Evolutionary conservation across 1,140 invertebrate species (phyloP).

Genomic region (Ceratina australensis): DNA sequence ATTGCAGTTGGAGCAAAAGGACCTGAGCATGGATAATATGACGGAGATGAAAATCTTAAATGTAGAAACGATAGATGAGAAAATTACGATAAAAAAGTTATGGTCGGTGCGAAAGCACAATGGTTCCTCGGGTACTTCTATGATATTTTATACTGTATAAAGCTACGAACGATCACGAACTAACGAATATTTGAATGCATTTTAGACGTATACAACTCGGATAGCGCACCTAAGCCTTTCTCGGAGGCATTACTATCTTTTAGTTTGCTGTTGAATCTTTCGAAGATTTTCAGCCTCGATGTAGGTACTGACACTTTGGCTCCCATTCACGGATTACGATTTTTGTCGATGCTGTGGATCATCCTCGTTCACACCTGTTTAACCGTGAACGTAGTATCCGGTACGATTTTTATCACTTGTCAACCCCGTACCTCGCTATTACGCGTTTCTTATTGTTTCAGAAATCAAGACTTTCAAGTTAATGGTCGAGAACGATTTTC

Average conservation of each 20-base stretch:
- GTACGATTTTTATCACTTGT: too few species aligned
- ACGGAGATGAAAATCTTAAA: constrained; percentile 45
- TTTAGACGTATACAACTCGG: constrained; percentile 61
- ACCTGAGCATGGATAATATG: constrained; percentile 11
- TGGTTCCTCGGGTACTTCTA: constrained; percentile 57
- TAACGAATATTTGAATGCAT: background rate
- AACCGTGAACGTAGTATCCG: constrained; percentile 70
- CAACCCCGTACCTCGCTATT: too few species aligned
- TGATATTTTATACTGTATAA: background rate
- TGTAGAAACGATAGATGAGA: constrained; percentile 30
- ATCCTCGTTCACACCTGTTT: constrained; percentile 76
- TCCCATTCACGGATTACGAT: constrained; percentile 75
- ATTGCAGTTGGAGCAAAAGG: constrained; percentile 42
- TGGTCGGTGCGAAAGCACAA: constrained; percentile 66
- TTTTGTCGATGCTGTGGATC: constrained; percentile 76
- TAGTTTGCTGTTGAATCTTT: constrained; percentile 68
- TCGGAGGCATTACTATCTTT: constrained; percentile 68
- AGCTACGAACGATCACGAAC: background rate
- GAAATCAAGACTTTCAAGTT: constrained; percentile 70
- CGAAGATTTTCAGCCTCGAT: constrained; percentile 65
- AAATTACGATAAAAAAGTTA: constrained; percentile 61
- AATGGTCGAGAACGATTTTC: constrained; percentile 70
- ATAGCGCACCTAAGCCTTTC: constrained; percentile 58
- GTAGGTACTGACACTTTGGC: constrained; percentile 73
- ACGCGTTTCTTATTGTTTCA: constrained; percentile 53